Evolutionary conservation across 2,888 invertebrate genomes (phyloP), one percentile per base, ranked within the genome.

Genomic region (Pelosia muscerda): DNA sequence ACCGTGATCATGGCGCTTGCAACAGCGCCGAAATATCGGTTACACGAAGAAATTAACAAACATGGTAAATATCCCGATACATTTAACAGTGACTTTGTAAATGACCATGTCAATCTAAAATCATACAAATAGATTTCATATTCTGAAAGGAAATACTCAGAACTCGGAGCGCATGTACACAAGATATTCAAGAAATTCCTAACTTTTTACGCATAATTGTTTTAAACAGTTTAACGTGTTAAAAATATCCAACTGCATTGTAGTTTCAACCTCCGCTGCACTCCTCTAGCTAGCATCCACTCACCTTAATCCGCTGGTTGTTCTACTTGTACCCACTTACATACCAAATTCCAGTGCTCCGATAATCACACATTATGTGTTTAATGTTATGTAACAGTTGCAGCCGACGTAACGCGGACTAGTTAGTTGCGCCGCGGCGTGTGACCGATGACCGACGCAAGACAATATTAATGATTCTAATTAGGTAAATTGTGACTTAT

Each of bases 401-500:
- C 42, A 6, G 31, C 28, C 54, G 31, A 38, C 34, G 26, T 61
- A 66, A 66, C 25, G 4, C 19, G 38, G 3, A 38, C 38, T 26
- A 42, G 60, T 60, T 61, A 2, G 13, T 22, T 63, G 56, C 26
- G 19, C 54, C 2, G 34, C 13, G 55, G 8, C 34, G 55, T 38
- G 55, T 55, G 63, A 53, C 34, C 54, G 23, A 8, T 55, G 63
- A 53, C 34, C 54, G 23, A 8, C 54, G 34, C 38, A 25, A 69
- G 62, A 71, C 72, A 70, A 74, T 64, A 63, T 65, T 42, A 26
- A 31, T 58, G 56, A 54, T 42, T 55, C 28, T 71, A 69, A 67
- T 61, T 54, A n/a, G n/a, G n/a, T n/a, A 70, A 66, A 76, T 76
- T 55, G 70, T 71, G 53, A 9, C 26, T n/a, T n/a, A n/a, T n/a